Evolutionary conservation across 2,113 vertebrate species (phyloP), one percentile per base, ranked within the genome.

Genomic region (Xenotilapia leptura): DNA sequence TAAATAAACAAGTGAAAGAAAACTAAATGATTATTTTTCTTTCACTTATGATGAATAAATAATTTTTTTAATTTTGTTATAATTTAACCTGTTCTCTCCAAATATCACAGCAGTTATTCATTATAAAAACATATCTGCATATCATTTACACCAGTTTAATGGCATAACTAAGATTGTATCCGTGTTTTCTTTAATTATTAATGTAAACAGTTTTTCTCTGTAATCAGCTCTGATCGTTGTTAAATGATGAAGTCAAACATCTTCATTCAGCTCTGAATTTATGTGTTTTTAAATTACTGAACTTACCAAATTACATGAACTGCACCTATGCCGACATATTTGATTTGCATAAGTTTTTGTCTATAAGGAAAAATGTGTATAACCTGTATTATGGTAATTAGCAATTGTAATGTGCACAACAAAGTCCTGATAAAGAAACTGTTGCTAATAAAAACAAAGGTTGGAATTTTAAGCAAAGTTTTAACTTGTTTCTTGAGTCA

Each of bases 11-110:
- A 40, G 36, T 40, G 12, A 5, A 21, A 23, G 11, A 40, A 68
- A 68, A 40, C 19, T 3, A 7, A 19, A 65, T 12, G 4, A 40
- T 38, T 65, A n/a, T n/a, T 3, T 68, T 40, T 68, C 2, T 21
- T 14, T 14, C 6, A 23, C n/a, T 38, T 68, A 68, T 1, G 36
- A 68, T 13, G 6, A 68, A 6, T 23, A 40, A 40, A 40, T 40
- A 0, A 14, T 68, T 0, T 68, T 38, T 12, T 5, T 0, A 5
- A 42, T 23, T 40, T 23, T 9, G 1, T 8, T 23, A 42, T 0
- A 0, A 70, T 42, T 70, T 23, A 70, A 40, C 7, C 36, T 42
- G 13, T 14, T 15, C 12, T 70, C 65, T 9, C 7, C 12, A 70
- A 70, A 70, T 70, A 21, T 68, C 11, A 40, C 2, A 38, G 33